Conservation (phyloP, 2,888 invertebrate genomes). For the Ditula angustiorana region DNA sequence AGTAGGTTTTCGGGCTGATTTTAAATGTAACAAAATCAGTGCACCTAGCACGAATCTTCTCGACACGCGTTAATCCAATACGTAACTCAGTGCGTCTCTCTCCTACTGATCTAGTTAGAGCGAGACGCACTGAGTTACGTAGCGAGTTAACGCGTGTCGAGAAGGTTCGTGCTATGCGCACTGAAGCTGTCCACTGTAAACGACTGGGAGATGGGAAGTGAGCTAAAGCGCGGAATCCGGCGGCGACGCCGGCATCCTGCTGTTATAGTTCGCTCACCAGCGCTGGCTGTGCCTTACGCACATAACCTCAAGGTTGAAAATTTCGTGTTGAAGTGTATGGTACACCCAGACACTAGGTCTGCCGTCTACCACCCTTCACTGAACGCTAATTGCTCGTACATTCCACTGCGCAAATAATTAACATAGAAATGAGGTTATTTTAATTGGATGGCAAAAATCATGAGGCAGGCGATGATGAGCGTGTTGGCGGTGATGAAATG, state of each 20-base stretch:
- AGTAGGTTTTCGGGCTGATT: too few species aligned
- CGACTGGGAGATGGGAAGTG: too few species aligned
- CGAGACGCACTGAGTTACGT: too few species aligned
- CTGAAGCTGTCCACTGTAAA: too few species aligned
- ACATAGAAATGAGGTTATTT: slow-evolving; percentile 19
- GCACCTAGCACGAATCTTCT: too few species aligned
- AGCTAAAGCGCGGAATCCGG: slow-evolving; percentile 7
- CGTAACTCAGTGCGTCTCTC: too few species aligned
- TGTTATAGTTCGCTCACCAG: neutral
- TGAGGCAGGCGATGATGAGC: neutral
- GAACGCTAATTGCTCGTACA: slow-evolving; percentile 32
- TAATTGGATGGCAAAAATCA: slow-evolving; percentile 1
- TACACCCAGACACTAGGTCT: slow-evolving; percentile 18
- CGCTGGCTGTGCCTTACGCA: neutral
- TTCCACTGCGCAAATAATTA: slow-evolving; percentile 22
- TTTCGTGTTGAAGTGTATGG: neutral
- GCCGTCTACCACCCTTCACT: slow-evolving; percentile 19
- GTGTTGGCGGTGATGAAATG: neutral
- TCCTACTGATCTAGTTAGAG: too few species aligned
- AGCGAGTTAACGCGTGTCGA: too few species aligned
- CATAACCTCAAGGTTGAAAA: neutral
- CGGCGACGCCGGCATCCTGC: neutral
- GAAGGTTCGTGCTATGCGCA: too few species aligned
- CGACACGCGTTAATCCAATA: too few species aligned
- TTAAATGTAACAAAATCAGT: neutral